Conservation (phyloP, 2,888 invertebrate genomes). For the Ecdyonurus torrentis region DNA sequence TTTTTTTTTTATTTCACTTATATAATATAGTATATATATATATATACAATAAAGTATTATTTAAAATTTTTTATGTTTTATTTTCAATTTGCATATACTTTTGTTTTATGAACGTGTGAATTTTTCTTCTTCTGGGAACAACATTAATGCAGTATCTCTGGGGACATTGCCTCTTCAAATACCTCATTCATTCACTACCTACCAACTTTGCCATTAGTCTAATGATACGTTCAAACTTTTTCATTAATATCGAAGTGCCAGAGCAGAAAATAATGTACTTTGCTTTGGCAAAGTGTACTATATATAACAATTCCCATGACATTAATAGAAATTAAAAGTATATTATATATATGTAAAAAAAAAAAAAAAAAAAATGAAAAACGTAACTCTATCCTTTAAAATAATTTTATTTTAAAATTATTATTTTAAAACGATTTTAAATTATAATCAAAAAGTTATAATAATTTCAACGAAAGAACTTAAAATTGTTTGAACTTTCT, state of each 20-base stretch:
- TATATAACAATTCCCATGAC: neutral
- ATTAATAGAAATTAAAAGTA: neutral
- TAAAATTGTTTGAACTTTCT: no score
- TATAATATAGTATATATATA: no score
- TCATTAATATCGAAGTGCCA: neutral
- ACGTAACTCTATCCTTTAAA: no score
- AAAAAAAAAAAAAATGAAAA: neutral
- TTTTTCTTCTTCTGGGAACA: neutral
- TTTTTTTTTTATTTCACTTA: no score
- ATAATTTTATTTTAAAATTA: neutral
- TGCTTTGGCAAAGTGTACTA: neutral
- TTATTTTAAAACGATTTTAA: neutral
- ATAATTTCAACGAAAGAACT: no score
- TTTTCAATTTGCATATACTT: no score
- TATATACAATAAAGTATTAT: no score
- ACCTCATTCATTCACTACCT: neutral
- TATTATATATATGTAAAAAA: neutral
- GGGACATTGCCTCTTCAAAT: neutral
- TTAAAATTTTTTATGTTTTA: no score
- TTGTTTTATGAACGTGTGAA: no score
- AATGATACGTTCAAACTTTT: neutral
- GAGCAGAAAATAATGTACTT: neutral
- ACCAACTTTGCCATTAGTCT: neutral
- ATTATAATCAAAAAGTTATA: no score
- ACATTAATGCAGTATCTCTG: neutral